Conservation (phyloP, 1,140 invertebrate genomes). For the Formica selysi region DNA sequence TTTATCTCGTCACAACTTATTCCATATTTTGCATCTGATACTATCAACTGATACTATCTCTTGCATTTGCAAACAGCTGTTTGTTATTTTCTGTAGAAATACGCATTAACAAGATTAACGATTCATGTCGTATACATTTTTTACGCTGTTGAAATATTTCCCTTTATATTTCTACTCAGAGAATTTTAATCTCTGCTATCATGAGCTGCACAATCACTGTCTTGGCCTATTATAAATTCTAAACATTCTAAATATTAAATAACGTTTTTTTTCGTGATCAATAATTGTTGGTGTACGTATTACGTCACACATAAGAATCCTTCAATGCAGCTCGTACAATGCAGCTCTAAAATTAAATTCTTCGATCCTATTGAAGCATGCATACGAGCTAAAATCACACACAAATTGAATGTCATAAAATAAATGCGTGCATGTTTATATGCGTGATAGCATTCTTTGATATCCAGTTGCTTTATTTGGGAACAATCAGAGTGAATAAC, state of each 20-base stretch:
- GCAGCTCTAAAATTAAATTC: slow-evolving; percentile 2
- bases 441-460: neutral
- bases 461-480: no score
- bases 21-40: neutral
- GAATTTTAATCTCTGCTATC: neutral
- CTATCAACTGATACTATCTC: neutral
- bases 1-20: slow-evolving; percentile 6
- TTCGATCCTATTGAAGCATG: neutral
- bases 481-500: neutral
- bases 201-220: neutral
- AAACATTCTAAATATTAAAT: neutral
- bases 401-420: neutral
- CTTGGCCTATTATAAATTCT: neutral
- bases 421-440: neutral
- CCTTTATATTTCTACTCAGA: neutral
- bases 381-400: neutral
- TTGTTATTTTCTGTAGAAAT: slow-evolving; percentile 1
- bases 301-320: neutral
- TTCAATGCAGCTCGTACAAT: neutral
- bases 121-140: neutral
- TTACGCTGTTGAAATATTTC: neutral
- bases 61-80: slow-evolving; percentile 10
- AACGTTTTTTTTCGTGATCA: neutral
- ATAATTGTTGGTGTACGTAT: neutral
- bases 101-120: neutral